A percentile compares a stretch with the other conserved stretches of the same genome.
Conservation (phyloP, 2,888 invertebrate genomes). For the Pterostichus niger region DNA sequence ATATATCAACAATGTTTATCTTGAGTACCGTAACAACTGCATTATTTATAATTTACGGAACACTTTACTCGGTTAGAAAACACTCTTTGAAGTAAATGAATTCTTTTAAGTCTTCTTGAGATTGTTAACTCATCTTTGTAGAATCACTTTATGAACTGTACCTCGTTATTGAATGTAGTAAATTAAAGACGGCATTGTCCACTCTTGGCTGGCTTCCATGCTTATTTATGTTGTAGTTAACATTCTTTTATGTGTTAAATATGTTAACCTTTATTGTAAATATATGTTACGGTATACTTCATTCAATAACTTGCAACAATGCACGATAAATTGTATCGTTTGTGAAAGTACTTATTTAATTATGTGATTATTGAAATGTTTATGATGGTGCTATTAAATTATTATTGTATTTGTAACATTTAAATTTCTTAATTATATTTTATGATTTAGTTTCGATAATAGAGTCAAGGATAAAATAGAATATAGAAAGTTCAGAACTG, state of each 20-base stretch:
- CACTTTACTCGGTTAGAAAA: conserved; percentile 23
- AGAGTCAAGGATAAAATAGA: no score
- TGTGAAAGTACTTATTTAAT: conserved; percentile 7
- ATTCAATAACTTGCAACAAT: conserved; percentile 4
- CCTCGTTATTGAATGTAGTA: conserved; percentile 15
- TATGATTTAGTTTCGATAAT: no score
- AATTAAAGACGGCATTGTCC: conserved; percentile 13
- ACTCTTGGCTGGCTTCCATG: conserved; percentile 25
- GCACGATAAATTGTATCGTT: neutral
- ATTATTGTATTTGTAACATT: no score
- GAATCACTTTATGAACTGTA: conserved; percentile 22
- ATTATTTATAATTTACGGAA: conserved; percentile 49
- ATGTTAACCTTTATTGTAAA: conserved; percentile 37
- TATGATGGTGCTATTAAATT: neutral
- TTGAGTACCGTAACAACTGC: conserved; percentile 26
- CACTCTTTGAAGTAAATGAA: conserved; percentile 45
- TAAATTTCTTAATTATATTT: no score
- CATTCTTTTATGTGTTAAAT: conserved; percentile 26
- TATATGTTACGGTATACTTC: neutral
- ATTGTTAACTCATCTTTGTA: conserved; percentile 37
- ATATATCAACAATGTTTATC: conserved; percentile 12
- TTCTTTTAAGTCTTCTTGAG: conserved; percentile 37
- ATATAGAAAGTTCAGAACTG: no score
- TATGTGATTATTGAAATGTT: neutral
- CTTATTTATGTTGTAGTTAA: conserved; percentile 22